A percentile compares a stretch with the other conserved stretches of the same genome.
Conservation (phyloP, 2,797 vertebrate genomes). For the Delichon dasypus region DNA sequence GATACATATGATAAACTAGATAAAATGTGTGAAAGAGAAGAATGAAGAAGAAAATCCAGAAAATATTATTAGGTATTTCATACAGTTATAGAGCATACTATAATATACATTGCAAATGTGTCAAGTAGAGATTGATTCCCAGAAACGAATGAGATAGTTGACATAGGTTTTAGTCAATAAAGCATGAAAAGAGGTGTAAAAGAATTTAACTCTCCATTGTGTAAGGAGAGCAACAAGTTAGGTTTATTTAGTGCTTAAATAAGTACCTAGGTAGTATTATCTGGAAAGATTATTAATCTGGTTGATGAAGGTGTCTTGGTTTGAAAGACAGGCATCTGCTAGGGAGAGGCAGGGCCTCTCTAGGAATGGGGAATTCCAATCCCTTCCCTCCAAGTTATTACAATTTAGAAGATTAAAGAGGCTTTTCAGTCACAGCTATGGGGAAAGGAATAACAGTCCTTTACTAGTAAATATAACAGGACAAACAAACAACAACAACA, state of each 20-base stretch:
- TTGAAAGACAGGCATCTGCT: too few species aligned
- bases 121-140: neutral
- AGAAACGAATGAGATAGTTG: neutral
- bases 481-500: too few species aligned
- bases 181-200: neutral
- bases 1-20: too few species aligned
- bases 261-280: neutral
- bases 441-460: too few species aligned
- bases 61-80: neutral
- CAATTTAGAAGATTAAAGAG: too few species aligned
- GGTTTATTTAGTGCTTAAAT: neutral
- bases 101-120: neutral
- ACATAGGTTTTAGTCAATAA: neutral
- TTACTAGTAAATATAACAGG: too few species aligned
- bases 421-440: too few species aligned
- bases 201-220: neutral
- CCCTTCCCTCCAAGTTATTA: too few species aligned
- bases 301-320: neutral
- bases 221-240: neutral
- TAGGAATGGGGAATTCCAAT: too few species aligned
- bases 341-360: too few species aligned
- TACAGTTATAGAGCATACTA: accelerated
- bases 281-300: neutral
- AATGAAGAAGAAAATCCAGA: neutral
- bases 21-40: too few species aligned